These are phyloP conservation scores for Amia ocellicauda DNA, from an alignment of 2,113 vertebrate genomes.

Conservation along the genomic window DNA sequence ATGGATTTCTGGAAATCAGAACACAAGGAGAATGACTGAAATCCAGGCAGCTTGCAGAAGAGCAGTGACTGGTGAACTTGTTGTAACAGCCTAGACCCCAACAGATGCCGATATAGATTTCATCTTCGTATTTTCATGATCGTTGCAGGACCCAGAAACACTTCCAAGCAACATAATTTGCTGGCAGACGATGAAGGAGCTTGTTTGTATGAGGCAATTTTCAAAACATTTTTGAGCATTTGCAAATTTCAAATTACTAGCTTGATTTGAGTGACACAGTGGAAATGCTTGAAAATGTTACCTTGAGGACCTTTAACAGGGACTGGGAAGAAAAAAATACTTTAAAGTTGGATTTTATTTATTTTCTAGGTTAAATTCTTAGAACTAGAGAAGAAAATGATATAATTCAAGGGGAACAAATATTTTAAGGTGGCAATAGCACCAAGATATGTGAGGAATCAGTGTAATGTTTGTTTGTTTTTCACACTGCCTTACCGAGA, in stretches of 20 bases:
- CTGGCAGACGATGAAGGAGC: slow-evolving; percentile 58
- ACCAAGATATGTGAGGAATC: too few species aligned
- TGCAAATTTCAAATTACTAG: slow-evolving; percentile 35
- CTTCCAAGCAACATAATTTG: slow-evolving; percentile 55
- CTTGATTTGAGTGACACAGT: slow-evolving; percentile 34
- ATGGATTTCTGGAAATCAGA: slow-evolving; percentile 19
- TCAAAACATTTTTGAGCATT: slow-evolving; percentile 44
- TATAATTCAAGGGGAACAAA: too few species aligned
- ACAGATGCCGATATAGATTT: slow-evolving; percentile 43
- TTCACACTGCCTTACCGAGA: too few species aligned
- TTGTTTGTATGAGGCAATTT: slow-evolving; percentile 45
- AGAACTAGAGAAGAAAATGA: too few species aligned
- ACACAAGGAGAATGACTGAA: not conserved
- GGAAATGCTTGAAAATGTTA: slow-evolving; percentile 41
- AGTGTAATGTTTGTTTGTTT: too few species aligned
- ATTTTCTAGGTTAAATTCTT: slow-evolving; percentile 33
- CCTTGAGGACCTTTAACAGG: slow-evolving; percentile 46
- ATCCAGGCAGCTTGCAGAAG: too few species aligned
- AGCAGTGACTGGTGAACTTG: too few species aligned
- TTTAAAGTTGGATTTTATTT: slow-evolving; percentile 38
- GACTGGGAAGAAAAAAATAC: slow-evolving; percentile 30
- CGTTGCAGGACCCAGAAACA: slow-evolving; percentile 53
- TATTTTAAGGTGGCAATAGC: too few species aligned
- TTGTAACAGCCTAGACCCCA: too few species aligned
- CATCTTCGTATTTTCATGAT: slow-evolving; percentile 60